Evolutionary conservation across 2,113 vertebrate genomes (phyloP), one percentile per base, ranked within the genome.

Genomic region (Pangasianodon gigas): DNA sequence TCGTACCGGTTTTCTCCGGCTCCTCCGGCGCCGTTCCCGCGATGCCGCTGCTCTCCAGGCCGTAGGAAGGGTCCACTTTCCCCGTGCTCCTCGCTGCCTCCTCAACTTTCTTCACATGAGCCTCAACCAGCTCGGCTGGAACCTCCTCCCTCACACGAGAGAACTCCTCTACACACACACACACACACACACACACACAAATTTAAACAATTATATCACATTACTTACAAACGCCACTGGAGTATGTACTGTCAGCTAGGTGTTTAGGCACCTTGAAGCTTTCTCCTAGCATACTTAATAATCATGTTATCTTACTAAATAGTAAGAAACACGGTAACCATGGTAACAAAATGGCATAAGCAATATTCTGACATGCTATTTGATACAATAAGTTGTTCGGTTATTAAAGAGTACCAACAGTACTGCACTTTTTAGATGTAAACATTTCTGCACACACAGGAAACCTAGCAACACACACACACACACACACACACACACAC

Each of bases 41-140:
- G 11, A 99, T 99, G 89, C 98, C 98, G 91, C 98, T 99, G 95
- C 97, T 98, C 93, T 99, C 98, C 71, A 99, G 94, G 0, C 98
- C 98, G 0, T 95, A 99, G 0, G 96, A 95, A 0, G 98, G 98
- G 92, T 99, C 98, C 85, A 99, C 97, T 91, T 98, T 99, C 1
- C 98, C 98, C 0, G 97, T 97, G 92, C 95, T 97, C 71, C 97
- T 95, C 0, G 97, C 97, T 0, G 98, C 98, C 80, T 99, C 98
- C 91, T 99, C 98, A 0, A 99, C 98, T 60, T 99, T 99, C 94
- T 98, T 98, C 26, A 99, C 98, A 0, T 99, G 98, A n/a, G 98
- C 98, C 90, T 99, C 98, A 16, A 99, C 97, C 77, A 99, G 93
- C 92, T 99, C 98, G 21, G 98, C 94, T 0, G 98, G 98, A 0